Evolutionary conservation across 2,797 vertebrate species (phyloP).

Genomic region (Tragopan temminckii): DNA sequence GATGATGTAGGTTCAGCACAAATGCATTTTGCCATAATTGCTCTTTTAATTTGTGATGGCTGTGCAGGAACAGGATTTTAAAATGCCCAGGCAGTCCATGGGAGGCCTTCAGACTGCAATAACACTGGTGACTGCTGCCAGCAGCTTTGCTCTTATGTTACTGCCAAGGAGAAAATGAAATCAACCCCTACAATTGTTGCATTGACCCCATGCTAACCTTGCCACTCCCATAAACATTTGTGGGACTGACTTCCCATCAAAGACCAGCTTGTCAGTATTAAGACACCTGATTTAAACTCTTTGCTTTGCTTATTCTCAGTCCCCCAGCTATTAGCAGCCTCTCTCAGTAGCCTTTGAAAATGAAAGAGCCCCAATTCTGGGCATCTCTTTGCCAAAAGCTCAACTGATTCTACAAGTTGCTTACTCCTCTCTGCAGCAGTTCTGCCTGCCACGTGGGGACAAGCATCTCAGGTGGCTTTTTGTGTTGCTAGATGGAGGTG

Average conservation of each 20-base stretch:
- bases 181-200: rapidly evolving
- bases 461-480: neutral
- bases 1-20: neutral
- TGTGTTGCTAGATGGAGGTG: too few species aligned
- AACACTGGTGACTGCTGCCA: too few species aligned
- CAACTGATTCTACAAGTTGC: neutral
- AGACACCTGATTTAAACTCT: neutral
- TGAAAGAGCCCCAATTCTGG: neutral
- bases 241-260: neutral
- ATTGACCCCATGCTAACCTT: neutral
- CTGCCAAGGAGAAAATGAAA: neutral
- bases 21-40: neutral
- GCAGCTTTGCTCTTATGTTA: neutral
- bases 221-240: neutral
- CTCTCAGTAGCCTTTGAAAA: neutral
- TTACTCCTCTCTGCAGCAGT: neutral
- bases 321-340: neutral
- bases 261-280: neutral
- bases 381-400: neutral
- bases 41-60: neutral
- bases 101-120: neutral
- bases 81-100: neutral
- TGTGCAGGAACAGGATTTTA: neutral
- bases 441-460: neutral
- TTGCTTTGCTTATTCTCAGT: neutral